These are phyloP conservation scores for Scrobipalpa costella DNA, from an alignment of 2,888 invertebrate species.

Conservation along the genomic window DNA sequence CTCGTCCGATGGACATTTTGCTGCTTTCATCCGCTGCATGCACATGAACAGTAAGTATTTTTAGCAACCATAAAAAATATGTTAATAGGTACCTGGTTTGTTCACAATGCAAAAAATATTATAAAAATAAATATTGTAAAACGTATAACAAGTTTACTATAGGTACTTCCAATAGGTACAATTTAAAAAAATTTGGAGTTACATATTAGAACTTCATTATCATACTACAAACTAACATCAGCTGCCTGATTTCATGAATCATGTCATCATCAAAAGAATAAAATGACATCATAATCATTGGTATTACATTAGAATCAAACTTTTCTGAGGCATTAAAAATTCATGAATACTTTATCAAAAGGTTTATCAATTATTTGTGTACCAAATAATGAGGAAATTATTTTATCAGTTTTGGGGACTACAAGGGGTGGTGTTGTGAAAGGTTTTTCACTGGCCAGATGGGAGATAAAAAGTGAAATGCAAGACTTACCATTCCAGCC, in stretches of 20 bases:
- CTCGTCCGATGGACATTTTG: constrained; percentile 95
- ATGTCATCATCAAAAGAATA: constrained; percentile 10
- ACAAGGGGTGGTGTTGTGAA: neutral
- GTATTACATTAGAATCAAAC: neutral
- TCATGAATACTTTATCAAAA: neutral
- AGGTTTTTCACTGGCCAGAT: neutral
- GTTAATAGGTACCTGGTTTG: neutral
- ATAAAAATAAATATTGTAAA: too few species aligned
- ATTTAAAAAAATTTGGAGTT: too few species aligned
- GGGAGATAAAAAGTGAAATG: neutral
- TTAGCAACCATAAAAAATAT: constrained; percentile 22
- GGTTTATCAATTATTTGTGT: neutral
- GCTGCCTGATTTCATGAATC: neutral
- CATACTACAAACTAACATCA: neutral
- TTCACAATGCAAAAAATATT: too few species aligned
- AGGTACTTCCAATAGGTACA: too few species aligned
- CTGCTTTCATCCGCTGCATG: constrained; percentile 89
- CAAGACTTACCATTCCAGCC: constrained; percentile 70
- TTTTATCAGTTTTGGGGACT: neutral
- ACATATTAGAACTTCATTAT: neutral
- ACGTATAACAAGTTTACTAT: too few species aligned
- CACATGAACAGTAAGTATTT: constrained; percentile 15
- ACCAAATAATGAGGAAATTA: neutral
- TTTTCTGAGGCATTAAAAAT: neutral
- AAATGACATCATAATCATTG: constrained; percentile 15